phyloP scores from a whole-genome alignment of 2,797 vertebrate genomes.

The Philypnodon macrostomus region DNA sequence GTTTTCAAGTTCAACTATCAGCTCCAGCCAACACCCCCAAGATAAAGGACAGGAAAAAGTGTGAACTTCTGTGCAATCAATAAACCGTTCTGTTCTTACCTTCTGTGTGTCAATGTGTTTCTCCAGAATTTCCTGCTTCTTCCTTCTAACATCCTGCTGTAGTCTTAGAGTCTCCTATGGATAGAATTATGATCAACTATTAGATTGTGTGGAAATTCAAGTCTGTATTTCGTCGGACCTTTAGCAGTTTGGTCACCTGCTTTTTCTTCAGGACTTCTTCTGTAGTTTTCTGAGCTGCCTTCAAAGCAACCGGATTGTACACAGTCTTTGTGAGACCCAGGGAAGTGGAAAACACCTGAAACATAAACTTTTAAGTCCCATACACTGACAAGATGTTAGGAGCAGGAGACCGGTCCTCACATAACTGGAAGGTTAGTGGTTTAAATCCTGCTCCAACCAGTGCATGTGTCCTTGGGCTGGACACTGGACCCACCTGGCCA shows the following conservation, averaged over 20 bases:
- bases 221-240: background rate
- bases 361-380: too few species aligned
- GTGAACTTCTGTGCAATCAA: too few species aligned
- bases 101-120: slow-evolving; percentile 98
- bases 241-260: slow-evolving; percentile 72
- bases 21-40: background rate
- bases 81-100: slow-evolving; percentile 64
- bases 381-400: background rate
- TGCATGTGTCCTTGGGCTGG: too few species aligned
- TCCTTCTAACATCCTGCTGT: slow-evolving; percentile 94
- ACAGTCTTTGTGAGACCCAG: slow-evolving; percentile 96
- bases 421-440: too few species aligned
- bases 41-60: background rate
- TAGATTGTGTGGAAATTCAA: background rate
- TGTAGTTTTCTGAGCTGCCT: slow-evolving; percentile 86
- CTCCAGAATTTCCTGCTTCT: slow-evolving; percentile 97
- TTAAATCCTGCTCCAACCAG: too few species aligned
- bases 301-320: slow-evolving; percentile 93
- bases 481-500: too few species aligned
- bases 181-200: slow-evolving; percentile 14
- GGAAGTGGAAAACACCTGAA: slow-evolving; percentile 92
- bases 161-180: slow-evolving; percentile 89
- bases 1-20: background rate
- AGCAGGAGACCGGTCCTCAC: too few species aligned
- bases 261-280: slow-evolving; percentile 95